Conservation (phyloP, 1,140 invertebrate species). For the Meloidogyne exigua region DNA sequence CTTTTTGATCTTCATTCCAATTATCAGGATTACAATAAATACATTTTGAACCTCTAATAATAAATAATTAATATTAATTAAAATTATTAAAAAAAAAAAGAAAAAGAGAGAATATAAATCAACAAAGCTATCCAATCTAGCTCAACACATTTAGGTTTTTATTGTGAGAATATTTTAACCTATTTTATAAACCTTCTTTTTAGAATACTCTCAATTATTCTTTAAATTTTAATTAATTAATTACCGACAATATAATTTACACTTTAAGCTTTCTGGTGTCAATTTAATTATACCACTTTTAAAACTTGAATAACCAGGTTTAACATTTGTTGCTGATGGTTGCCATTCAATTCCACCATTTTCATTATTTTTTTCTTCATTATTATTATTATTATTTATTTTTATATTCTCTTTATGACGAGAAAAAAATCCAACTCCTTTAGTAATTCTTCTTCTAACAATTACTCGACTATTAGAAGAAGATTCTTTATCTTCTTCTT, state of each 20-base stretch:
- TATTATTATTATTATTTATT: background rate
- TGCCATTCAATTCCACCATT: background rate
- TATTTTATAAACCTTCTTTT: too few relatives aligned
- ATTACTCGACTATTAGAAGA: background rate
- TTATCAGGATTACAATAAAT: slow-evolving; percentile 36
- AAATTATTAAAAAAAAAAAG: too few relatives aligned
- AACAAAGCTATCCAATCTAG: too few relatives aligned
- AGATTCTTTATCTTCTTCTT: background rate
- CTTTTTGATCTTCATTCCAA: slow-evolving; percentile 37
- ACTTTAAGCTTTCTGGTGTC: slow-evolving; percentile 53
- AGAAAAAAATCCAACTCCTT: background rate
- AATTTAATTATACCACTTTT: slow-evolving; percentile 43
- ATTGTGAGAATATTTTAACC: too few relatives aligned
- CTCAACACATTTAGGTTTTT: too few relatives aligned
- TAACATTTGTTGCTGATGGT: background rate
- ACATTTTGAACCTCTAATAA: slow-evolving; percentile 36
- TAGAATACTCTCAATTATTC: too few relatives aligned
- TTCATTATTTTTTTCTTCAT: slow-evolving; percentile 4
- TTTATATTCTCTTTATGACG: background rate
- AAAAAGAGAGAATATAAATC: too few relatives aligned
- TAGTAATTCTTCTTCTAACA: background rate
- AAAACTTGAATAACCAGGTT: slow-evolving; percentile 42
- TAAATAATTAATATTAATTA: too few relatives aligned
- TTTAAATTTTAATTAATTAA: too few relatives aligned
- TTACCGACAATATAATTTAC: slow-evolving; percentile 47